Conservation (phyloP, 2,113 vertebrate genomes). For the Thunnus thynnus region DNA sequence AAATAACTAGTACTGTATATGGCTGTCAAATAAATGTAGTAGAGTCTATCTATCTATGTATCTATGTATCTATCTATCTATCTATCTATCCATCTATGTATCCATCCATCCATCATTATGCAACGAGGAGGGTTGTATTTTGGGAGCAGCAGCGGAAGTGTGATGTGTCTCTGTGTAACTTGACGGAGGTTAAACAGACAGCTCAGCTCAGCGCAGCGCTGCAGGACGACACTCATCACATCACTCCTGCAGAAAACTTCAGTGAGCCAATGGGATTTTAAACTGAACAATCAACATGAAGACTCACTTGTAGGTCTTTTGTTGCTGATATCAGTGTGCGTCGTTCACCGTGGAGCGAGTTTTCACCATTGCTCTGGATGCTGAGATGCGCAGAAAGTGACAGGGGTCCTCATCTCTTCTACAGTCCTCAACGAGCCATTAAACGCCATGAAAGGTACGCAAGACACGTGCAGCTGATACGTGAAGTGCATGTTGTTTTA, state of each 20-base stretch:
- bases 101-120: background rate
- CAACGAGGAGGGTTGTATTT: background rate
- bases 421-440: constrained; percentile 63
- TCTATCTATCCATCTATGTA: no score
- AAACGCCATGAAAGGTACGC: constrained; percentile 86
- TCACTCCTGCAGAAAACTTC: constrained; percentile 12
- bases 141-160: constrained; percentile 50
- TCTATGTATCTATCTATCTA: no score
- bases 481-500: background rate
- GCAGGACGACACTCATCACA: constrained; percentile 32
- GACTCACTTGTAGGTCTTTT: background rate
- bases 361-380: constrained; percentile 66
- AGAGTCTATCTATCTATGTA: no score
- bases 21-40: no score
- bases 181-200: constrained; percentile 5
- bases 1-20: no score
- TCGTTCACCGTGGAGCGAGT: constrained; percentile 24
- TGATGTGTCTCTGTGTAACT: background rate
- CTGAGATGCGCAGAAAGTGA: constrained; percentile 81
- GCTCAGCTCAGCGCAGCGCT: constrained; percentile 18
- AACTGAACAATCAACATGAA: constrained; percentile 51
- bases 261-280: constrained; percentile 70
- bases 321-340: background rate
- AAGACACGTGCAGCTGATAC: background rate
- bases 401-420: constrained; percentile 75